Evolutionary conservation across 1,140 invertebrate genomes (phyloP).

Genomic region (Dendroctonus valens): DNA sequence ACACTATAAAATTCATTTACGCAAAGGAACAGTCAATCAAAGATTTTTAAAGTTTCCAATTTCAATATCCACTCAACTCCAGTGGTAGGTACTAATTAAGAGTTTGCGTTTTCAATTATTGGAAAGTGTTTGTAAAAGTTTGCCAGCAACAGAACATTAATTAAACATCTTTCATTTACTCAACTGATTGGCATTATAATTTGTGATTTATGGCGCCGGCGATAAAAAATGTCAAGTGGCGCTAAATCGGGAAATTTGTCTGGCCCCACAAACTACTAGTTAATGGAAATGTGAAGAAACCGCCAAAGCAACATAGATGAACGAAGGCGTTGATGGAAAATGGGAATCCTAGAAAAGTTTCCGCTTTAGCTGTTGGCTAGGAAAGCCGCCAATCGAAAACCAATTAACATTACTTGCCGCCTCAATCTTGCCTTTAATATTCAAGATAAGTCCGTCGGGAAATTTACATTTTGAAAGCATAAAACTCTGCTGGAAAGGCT

Average conservation of each 20-base stretch:
- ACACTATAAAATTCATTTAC: too few relatives aligned
- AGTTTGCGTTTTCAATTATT: too few relatives aligned
- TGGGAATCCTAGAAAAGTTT: not conserved
- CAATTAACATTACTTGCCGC: constrained; percentile 11
- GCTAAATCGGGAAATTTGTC: not conserved
- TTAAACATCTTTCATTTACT: too few relatives aligned
- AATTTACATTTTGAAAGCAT: constrained; percentile 30
- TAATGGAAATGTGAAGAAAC: not conserved
- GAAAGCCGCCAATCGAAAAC: constrained; percentile 1
- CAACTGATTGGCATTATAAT: not conserved
- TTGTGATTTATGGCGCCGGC: not conserved
- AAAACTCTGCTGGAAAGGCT: constrained; percentile 22
- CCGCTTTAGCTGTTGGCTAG: too few relatives aligned
- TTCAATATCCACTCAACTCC: too few relatives aligned
- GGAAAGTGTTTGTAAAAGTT: too few relatives aligned
- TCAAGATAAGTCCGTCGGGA: constrained; percentile 22
- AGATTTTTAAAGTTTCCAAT: too few relatives aligned
- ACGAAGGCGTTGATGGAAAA: not conserved
- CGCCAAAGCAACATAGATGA: not conserved
- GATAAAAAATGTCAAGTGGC: not conserved
- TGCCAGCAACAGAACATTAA: too few relatives aligned
- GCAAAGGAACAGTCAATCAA: too few relatives aligned
- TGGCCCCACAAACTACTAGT: not conserved
- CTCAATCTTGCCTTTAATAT: constrained; percentile 18
- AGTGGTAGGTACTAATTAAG: too few relatives aligned